These are phyloP conservation scores for Falco naumanni DNA, from an alignment of 2,797 vertebrate genomes.

Conservation along the genomic window DNA sequence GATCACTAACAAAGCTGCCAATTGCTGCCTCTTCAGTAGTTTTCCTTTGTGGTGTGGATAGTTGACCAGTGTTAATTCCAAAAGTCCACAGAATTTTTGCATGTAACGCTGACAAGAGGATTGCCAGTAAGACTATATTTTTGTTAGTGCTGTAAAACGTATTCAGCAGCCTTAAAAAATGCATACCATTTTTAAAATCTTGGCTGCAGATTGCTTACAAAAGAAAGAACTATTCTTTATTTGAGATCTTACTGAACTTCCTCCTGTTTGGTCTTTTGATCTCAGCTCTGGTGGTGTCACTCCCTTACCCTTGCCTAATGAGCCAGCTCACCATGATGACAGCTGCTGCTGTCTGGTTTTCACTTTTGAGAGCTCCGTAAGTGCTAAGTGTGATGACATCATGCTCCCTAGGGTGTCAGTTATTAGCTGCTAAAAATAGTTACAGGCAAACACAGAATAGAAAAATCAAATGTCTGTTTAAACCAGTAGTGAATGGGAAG, in stretches of 20 bases:
- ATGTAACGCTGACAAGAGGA: background rate
- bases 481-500: slow-evolving; percentile 30
- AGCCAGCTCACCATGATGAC: slow-evolving; percentile 11
- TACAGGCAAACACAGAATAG: slow-evolving; percentile 57
- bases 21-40: background rate
- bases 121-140: background rate
- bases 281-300: background rate
- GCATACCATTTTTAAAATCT: background rate
- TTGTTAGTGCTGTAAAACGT: background rate
- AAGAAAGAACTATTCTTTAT: background rate
- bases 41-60: background rate
- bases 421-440: slow-evolving; percentile 75
- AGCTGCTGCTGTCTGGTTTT: slow-evolving; percentile 39
- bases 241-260: background rate
- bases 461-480: slow-evolving; percentile 66
- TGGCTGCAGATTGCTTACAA: background rate
- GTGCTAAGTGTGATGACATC: slow-evolving; percentile 63
- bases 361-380: slow-evolving; percentile 42
- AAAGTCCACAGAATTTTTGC: background rate
- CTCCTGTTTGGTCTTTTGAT: background rate
- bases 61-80: background rate
- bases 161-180: background rate
- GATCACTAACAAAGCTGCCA: background rate
- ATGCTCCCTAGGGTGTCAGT: slow-evolving; percentile 66
- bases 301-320: slow-evolving; percentile 3